A percentile compares a stretch with the other conserved stretches of the same genome.
Evolutionary conservation across 2,888 invertebrate genomes (phyloP).

Genomic region (Drosophila robusta): DNA sequence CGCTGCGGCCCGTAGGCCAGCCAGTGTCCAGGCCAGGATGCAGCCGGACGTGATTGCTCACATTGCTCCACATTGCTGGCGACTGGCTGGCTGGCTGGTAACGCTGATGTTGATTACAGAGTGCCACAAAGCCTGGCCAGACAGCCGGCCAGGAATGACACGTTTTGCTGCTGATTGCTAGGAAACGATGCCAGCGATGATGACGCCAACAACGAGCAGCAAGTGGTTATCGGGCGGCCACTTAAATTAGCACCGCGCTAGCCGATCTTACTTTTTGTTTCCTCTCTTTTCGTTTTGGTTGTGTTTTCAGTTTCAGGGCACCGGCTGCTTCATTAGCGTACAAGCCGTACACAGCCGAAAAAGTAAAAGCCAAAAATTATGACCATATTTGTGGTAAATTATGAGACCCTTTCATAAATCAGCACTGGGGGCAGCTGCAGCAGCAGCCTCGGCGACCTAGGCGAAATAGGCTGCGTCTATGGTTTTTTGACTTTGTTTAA

Average conservation of each 20-base stretch:
- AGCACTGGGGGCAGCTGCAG: constrained; percentile 48
- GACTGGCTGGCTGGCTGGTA: constrained; percentile 40
- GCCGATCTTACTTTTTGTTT: constrained; percentile 26
- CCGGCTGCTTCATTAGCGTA: constrained; percentile 66
- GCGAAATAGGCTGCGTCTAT: constrained; percentile 38
- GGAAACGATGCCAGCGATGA: constrained; percentile 55
- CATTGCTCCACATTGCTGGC: constrained; percentile 74
- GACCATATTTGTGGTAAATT: constrained; percentile 82
- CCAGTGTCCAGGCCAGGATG: constrained; percentile 38
- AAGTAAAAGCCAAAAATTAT: constrained; percentile 80
- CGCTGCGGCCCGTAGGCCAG: constrained; percentile 49
- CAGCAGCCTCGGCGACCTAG: constrained; percentile 57
- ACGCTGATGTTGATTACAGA: constrained; percentile 75
- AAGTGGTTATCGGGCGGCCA: constrained; percentile 69
- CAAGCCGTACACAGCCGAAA: constrained; percentile 36
- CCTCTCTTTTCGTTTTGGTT: constrained; percentile 17
- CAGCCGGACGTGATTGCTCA: constrained; percentile 69
- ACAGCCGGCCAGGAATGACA: constrained; percentile 60
- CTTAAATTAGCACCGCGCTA: constrained; percentile 61
- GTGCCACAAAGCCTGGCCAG: constrained; percentile 25
- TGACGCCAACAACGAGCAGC: constrained; percentile 54
- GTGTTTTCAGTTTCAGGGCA: constrained; percentile 47
- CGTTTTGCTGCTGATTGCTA: constrained; percentile 77
- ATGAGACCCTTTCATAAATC: constrained; percentile 81
- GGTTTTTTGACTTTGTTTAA: constrained; percentile 33